Percentiles rank a stretch among this genome's conserved stretches.
Evolutionary conservation across 2,113 vertebrate species (phyloP).

Genomic region (Catagonus wagneri): DNA sequence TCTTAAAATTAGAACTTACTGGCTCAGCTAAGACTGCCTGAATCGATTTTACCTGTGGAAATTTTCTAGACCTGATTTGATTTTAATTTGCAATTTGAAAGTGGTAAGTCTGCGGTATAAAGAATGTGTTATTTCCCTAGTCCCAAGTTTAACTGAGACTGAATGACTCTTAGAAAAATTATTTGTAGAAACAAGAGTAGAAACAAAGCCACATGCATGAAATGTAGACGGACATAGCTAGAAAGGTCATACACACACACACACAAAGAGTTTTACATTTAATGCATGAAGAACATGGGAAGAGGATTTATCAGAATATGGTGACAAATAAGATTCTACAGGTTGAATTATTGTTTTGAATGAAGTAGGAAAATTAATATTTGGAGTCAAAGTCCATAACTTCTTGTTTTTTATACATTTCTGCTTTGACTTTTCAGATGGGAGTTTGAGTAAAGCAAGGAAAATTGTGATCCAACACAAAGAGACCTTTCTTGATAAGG

Average conservation of each 20-base stretch:
- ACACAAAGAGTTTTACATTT: neutral
- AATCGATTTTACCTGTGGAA: constrained; percentile 71
- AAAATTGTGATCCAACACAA: neutral
- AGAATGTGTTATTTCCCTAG: neutral
- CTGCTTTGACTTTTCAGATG: neutral
- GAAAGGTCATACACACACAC: neutral
- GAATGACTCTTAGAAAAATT: neutral
- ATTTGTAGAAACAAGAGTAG: constrained; percentile 30
- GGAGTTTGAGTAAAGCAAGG: neutral
- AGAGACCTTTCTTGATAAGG: constrained; percentile 31
- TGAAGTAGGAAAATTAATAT: neutral
- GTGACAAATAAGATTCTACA: neutral
- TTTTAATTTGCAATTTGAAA: constrained; percentile 71
- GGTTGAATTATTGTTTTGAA: neutral
- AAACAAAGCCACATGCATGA: neutral
- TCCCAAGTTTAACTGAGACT: constrained; percentile 53
- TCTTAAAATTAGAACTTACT: constrained; percentile 67
- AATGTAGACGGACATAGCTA: neutral
- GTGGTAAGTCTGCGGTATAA: constrained; percentile 53
- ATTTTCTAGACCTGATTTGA: constrained; percentile 63
- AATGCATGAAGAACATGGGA: neutral
- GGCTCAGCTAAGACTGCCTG: constrained; percentile 46
- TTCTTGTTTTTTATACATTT: neutral
- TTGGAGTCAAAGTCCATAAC: neutral
- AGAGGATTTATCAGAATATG: neutral